phyloP scores from a whole-genome alignment of 23 tunicate species.

The Diplosoma virens region DNA sequence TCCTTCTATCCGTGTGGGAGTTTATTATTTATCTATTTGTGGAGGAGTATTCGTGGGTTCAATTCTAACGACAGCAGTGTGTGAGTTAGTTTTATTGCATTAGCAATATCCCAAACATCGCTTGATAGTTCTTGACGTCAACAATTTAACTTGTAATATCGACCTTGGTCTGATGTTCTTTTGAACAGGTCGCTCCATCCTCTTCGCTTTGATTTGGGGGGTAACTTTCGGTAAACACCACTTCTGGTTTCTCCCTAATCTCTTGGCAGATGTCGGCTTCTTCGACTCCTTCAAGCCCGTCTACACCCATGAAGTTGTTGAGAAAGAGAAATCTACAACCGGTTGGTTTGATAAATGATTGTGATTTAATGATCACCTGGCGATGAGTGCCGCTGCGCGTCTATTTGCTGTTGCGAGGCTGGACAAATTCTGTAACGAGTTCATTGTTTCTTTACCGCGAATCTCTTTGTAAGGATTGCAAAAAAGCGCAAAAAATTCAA shows the following conservation, averaged over 20 bases:
- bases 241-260: conserved; percentile 91
- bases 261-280: conserved; percentile 88
- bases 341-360: too few species aligned
- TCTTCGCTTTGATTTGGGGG: conserved; percentile 66
- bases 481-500: too few species aligned
- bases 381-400: too few species aligned
- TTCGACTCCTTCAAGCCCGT: conserved; percentile 92
- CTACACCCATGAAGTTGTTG: conserved; percentile 63
- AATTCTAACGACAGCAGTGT: conserved; percentile 52
- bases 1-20: conserved; percentile 55
- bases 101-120: not conserved
- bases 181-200: conserved; percentile 58
- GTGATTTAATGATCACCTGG: too few species aligned
- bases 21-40: conserved; percentile 63
- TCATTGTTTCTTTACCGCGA: too few species aligned
- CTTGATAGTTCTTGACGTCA: not conserved
- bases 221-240: conserved; percentile 82
- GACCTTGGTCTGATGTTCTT: not conserved
- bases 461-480: too few species aligned
- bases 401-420: too few species aligned
- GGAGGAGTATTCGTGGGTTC: conserved; percentile 73
- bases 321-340: not conserved
- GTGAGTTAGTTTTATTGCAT: conserved; percentile 40
- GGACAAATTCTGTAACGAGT: too few species aligned
- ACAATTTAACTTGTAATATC: not conserved